phyloP scores from a whole-genome alignment of 2,797 vertebrate genomes.

The Falco biarmicus region DNA sequence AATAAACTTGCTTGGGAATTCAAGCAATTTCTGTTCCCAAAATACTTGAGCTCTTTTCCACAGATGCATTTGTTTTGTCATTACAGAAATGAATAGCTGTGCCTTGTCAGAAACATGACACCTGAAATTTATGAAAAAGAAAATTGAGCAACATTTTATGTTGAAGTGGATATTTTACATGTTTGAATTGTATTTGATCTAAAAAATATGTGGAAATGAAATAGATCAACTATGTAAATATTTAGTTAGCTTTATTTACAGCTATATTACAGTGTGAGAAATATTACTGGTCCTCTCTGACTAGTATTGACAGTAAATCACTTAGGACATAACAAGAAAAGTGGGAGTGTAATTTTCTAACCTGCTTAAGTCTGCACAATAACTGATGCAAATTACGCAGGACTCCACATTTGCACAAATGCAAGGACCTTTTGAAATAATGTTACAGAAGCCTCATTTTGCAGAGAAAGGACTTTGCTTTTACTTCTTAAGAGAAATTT shows the following conservation, averaged over 20 bases:
- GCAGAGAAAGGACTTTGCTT: neutral
- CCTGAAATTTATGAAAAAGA: neutral
- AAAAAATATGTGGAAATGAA: neutral
- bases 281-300: neutral
- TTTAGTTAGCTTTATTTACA: neutral
- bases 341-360: slow-evolving; percentile 11
- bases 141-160: neutral
- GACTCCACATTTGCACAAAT: neutral
- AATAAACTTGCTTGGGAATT: neutral
- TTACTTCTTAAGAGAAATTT: neutral
- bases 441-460: neutral
- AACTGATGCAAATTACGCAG: neutral
- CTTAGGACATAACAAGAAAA: neutral
- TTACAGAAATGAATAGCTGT: neutral
- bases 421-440: neutral
- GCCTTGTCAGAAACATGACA: neutral
- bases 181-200: neutral
- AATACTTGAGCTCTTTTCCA: neutral
- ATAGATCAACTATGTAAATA: neutral
- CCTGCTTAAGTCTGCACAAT: neutral
- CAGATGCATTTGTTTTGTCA: neutral
- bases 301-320: neutral
- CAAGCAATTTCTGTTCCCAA: neutral
- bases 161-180: neutral
- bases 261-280: neutral